Conservation (phyloP, 2,797 vertebrate species). For the Anolis apletophallus region DNA sequence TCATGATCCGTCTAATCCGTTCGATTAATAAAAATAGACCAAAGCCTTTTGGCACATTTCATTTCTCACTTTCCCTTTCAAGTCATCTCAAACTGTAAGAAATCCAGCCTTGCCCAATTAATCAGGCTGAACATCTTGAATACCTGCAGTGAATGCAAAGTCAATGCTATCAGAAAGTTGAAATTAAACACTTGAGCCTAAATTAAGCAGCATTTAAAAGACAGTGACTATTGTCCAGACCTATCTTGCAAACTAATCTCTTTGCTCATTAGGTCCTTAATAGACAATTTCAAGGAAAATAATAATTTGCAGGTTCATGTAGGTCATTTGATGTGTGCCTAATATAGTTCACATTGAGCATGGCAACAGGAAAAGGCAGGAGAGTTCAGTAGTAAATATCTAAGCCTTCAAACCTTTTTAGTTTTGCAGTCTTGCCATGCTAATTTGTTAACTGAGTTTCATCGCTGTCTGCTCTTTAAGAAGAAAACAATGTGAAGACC, state of each 20-base stretch:
- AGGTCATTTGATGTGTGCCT: not conserved
- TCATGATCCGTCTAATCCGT: conserved; percentile 60
- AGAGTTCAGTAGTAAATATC: conserved; percentile 21
- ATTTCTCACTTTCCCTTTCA: conserved; percentile 60
- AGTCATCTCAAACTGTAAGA: conserved; percentile 60
- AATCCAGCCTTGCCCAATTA: conserved; percentile 59
- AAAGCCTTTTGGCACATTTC: conserved; percentile 55
- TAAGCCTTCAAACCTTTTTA: conserved; percentile 27
- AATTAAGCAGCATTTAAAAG: conserved; percentile 59
- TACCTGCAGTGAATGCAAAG: conserved; percentile 65
- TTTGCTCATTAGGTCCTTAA: not conserved
- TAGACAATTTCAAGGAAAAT: conserved; percentile 45
- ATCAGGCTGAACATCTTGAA: conserved; percentile 49
- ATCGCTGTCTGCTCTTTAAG: conserved; percentile 29
- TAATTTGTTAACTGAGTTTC: conserved; percentile 24
- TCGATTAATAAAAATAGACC: conserved; percentile 63
- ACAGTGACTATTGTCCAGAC: conserved; percentile 38
- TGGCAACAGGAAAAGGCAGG: conserved; percentile 29
- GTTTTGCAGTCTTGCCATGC: conserved; percentile 36
- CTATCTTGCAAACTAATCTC: conserved; percentile 25
- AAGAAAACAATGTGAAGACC: conserved; percentile 13
- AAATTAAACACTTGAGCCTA: conserved; percentile 49
- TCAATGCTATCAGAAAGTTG: conserved; percentile 36
- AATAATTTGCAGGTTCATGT: conserved; percentile 39
- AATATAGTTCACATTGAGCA: conserved; percentile 15